Evolutionary conservation across 2,888 invertebrate species (phyloP), one percentile per base, ranked within the genome.

Genomic region (Charanyca ferruginea): DNA sequence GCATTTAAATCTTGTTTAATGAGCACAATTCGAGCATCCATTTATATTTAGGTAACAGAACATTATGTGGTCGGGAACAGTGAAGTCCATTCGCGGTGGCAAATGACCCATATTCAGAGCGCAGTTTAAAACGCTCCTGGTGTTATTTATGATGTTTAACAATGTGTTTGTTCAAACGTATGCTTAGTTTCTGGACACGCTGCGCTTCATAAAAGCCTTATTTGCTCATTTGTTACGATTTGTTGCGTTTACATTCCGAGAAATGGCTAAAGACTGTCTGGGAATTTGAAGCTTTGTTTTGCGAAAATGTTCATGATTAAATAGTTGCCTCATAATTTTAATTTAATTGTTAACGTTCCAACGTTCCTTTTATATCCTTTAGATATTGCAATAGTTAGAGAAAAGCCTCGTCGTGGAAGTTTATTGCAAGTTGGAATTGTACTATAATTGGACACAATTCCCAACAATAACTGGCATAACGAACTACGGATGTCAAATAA

Each of bases 91-190:
- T 83, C 66, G 73, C 22, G 66, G 81, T 69, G 66, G 69, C 76
- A 84, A 83, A 83, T 83, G 72, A 83, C 80, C 79, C 79, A 79
- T 79, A 76, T 80, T 77, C 79, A 70, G 77, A 62, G 71, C 59
- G 45, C 65, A 58, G 57, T 66, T 65, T 70, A 81, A 66, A 69
- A 62, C 66, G 73, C 41, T 73, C 49, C 65, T 32, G 70, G 52
- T 51, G 66, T 80, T 72, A 64, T 70, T 74, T 67, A 60, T 60
- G 71, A 70, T 73, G 67, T 68, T 73, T 42, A 61, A 66, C 74
- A 64, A 66, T 70, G 64, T 70, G 70, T 77, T 73, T 71, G 66
- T 66, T 53, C 38, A 28, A 61, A 65, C 54, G 49, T 63, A 45
- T 68, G 58, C 57, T 65, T 65, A 62, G 76, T 66, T 70, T 23